Evolutionary conservation across 2,888 invertebrate genomes (phyloP).

Genomic region (Alloplasta piceator): DNA sequence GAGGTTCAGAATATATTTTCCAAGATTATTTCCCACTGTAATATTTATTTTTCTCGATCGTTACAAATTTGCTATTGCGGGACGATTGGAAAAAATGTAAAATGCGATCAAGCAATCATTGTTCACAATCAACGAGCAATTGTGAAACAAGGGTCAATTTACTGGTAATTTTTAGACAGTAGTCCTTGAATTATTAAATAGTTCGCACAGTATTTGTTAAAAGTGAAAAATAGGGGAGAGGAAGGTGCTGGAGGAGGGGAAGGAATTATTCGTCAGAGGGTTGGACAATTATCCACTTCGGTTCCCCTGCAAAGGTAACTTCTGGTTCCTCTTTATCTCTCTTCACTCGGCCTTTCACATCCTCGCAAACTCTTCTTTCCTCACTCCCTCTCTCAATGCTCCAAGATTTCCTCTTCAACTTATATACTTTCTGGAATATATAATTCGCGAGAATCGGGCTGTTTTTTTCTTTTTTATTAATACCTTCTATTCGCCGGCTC

Average conservation of each 20-base stretch:
- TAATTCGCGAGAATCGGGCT: constrained; percentile 39
- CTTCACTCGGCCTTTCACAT: background rate
- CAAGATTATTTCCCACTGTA: no score
- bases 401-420: constrained; percentile 50
- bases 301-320: constrained; percentile 32
- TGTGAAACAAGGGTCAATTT: no score
- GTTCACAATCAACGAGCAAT: no score
- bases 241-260: background rate
- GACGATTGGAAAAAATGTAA: no score
- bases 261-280: constrained; percentile 32
- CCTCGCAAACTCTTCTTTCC: constrained; percentile 11
- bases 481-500: constrained; percentile 37
- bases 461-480: constrained; percentile 8
- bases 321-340: constrained; percentile 18
- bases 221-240: background rate
- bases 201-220: no score
- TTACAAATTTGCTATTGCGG: no score
- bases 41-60: no score
- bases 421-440: constrained; percentile 54
- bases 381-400: background rate
- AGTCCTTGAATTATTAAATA: no score
- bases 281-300: constrained; percentile 46
- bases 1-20: no score
- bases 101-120: no score
- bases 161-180: no score